A percentile compares a stretch with the other conserved stretches of the same genome.
Conservation (phyloP, 2,113 vertebrate genomes). For the Corvus hawaiiensis region DNA sequence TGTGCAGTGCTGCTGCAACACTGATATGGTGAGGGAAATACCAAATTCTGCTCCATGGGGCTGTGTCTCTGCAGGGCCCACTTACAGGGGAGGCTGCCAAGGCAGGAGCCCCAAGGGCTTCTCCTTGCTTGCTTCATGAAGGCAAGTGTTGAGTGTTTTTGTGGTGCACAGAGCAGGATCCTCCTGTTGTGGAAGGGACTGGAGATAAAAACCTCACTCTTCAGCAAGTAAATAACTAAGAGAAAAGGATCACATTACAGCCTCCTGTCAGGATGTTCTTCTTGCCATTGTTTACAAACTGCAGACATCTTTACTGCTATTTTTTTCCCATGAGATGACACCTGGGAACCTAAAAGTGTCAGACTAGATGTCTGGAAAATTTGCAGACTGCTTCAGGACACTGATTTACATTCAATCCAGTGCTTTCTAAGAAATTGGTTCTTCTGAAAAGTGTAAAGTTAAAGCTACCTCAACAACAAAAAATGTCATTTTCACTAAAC, state of each 20-base stretch:
- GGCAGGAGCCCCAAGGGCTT: neutral
- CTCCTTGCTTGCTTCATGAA: rapidly evolving
- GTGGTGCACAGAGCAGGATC: neutral
- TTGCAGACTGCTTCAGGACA: conserved; percentile 23
- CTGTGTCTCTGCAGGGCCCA: neutral
- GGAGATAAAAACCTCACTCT: neutral
- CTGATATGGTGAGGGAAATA: neutral
- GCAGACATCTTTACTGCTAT: conserved; percentile 27
- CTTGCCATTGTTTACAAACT: conserved; percentile 51
- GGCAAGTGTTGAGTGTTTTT: neutral
- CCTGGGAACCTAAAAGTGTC: conserved; percentile 8
- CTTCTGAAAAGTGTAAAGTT: neutral
- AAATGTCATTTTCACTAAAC: conserved; percentile 8
- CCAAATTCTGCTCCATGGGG: rapidly evolving
- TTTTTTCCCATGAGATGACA: conserved; percentile 18
- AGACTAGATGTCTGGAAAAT: conserved; percentile 49
- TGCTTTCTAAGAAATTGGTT: conserved; percentile 11
- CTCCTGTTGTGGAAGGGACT: neutral
- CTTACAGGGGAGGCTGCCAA: neutral
- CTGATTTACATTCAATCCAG: conserved; percentile 19
- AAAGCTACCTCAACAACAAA: neutral
- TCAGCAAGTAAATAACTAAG: conserved; percentile 35
- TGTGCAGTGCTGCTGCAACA: rapidly evolving
- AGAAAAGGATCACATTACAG: conserved; percentile 26
- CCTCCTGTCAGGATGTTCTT: conserved; percentile 35